Base-by-base conservation (phyloP, 2,888 invertebrate genomes). In the Andrena praecox region DNA sequence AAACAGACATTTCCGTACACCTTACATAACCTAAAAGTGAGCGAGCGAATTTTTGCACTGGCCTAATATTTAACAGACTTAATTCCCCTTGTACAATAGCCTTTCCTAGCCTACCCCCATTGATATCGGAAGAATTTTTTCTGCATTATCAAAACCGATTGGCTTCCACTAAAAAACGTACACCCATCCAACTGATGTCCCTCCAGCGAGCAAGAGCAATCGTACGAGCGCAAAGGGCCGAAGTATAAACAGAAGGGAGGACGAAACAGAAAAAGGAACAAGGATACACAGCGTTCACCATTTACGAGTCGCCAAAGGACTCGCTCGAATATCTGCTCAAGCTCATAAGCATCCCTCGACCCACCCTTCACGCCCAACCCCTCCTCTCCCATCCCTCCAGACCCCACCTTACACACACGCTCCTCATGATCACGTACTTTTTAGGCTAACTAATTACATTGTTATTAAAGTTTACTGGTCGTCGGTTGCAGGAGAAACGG, bases 321-420 rank as follows among this genome's bases (percentile, higher is more conserved):
- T 78, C 82, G 79, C 64, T 54, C 64, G 71, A 70, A 81, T 86
- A 87, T 83, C 87, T 88, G 86, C 88, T 88, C 86, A 88, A 88
- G 63, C 67, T 78, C 71, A 78, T 71, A 72, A 77, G 78, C 78
- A 73, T 62, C 63, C 70, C 60, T 42, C 48, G 48, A 12, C 20
- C 33, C 52, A 6, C 27, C 35, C 66, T 7, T n/a, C 8, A 48
- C 16, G 6, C 12, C 48, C 42, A 29, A 27, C 4, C 64, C 2
- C 20, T 2, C 10, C 16, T 33, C 10, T 33, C 7, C 29, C 2
- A 20, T 56, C 56, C 56, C 12, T 10, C 27, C 42, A 16, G 8
- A 20, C 27, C 56, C 72, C 60, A 27, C n/a, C 24, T 35, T 12
- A 35, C 7, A 56, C 31, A 56, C 10, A 24, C 24, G 27, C 35